phyloP scores from a whole-genome alignment of 2,797 vertebrate species.

The Crenichthys baileyi region DNA sequence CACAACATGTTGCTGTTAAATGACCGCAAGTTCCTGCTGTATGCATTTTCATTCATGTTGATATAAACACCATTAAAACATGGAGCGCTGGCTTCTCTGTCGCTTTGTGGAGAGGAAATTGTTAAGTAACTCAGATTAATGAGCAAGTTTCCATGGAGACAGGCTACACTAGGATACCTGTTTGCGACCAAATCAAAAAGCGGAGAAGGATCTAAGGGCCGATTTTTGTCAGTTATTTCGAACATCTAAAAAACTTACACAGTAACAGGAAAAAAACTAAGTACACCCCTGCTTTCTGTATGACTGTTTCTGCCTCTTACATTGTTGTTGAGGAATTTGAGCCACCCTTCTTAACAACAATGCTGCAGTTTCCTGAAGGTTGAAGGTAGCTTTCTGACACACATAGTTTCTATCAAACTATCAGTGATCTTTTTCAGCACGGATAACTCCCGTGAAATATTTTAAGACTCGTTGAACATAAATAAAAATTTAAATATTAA shows the following conservation, averaged over 20 bases:
- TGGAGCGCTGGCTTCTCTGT: slow-evolving; percentile 17
- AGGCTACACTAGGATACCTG: slow-evolving; percentile 52
- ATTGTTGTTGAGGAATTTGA: neutral
- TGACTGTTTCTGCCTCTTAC: neutral
- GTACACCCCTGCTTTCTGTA: neutral
- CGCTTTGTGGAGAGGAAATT: slow-evolving; percentile 49
- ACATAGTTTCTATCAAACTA: too few species aligned
- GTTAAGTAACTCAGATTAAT: slow-evolving; percentile 71
- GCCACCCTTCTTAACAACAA: neutral
- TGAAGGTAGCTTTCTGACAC: too few species aligned
- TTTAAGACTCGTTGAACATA: neutral
- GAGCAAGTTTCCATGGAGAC: slow-evolving; percentile 80
- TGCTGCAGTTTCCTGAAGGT: neutral
- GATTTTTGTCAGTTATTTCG: slow-evolving; percentile 50
- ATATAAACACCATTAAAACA: slow-evolving; percentile 49
- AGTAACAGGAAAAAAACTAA: neutral
- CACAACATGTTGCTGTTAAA: slow-evolving; percentile 40
- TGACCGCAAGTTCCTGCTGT: slow-evolving; percentile 13
- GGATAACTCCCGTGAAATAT: neutral
- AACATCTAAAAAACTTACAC: slow-evolving; percentile 30
- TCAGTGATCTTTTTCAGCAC: neutral
- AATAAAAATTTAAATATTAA: too few species aligned
- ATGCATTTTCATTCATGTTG: slow-evolving; percentile 64
- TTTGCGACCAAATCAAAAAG: slow-evolving; percentile 53
- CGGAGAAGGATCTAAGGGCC: slow-evolving; percentile 40